A percentile compares a stretch with the other conserved stretches of the same genome.
These are phyloP conservation scores for Agonum fuliginosum DNA, from an alignment of 2,888 invertebrate species.

Conservation along the genomic window DNA sequence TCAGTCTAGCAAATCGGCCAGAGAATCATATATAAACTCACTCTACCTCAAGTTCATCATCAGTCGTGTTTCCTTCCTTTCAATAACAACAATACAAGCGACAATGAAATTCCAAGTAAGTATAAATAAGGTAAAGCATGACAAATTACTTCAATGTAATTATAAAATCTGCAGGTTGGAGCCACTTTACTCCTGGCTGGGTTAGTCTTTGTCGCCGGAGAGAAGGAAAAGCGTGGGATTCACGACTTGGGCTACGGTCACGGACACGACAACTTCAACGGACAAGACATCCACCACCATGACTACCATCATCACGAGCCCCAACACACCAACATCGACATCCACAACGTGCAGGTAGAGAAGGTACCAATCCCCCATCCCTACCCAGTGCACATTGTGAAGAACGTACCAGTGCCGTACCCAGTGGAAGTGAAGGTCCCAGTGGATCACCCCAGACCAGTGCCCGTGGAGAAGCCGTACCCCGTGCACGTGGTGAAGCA, in stretches of 20 bases:
- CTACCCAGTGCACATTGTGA: slow-evolving; percentile 31
- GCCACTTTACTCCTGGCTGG: slow-evolving; percentile 67
- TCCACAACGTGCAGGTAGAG: slow-evolving; percentile 34
- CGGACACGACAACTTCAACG: slow-evolving; percentile 56
- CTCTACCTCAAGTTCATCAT: slow-evolving; percentile 21
- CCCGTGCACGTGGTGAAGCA: slow-evolving; percentile 18
- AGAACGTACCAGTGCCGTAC: slow-evolving; percentile 24
- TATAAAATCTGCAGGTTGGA: slow-evolving; percentile 63
- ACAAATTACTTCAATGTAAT: neutral
- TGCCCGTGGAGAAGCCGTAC: slow-evolving; percentile 8
- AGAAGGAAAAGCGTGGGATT: slow-evolving; percentile 11
- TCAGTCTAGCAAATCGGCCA: slow-evolving; percentile 27
- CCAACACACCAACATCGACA: slow-evolving; percentile 64
- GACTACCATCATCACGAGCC: slow-evolving; percentile 65
- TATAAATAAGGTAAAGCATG: neutral
- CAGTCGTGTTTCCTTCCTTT: slow-evolving; percentile 29
- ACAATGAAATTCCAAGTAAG: slow-evolving; percentile 40
- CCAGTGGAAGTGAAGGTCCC: slow-evolving; percentile 70
- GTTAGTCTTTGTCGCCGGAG: slow-evolving; percentile 64
- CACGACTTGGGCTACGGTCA: slow-evolving; percentile 64
- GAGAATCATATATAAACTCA: slow-evolving; percentile 2
- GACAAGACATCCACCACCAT: slow-evolving; percentile 62
- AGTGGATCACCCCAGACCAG: slow-evolving; percentile 75
- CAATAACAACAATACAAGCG: neutral
- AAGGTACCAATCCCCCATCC: slow-evolving; percentile 28